phyloP scores from a whole-genome alignment of 2,113 vertebrate genomes.

The Brienomyrus longianalis region DNA sequence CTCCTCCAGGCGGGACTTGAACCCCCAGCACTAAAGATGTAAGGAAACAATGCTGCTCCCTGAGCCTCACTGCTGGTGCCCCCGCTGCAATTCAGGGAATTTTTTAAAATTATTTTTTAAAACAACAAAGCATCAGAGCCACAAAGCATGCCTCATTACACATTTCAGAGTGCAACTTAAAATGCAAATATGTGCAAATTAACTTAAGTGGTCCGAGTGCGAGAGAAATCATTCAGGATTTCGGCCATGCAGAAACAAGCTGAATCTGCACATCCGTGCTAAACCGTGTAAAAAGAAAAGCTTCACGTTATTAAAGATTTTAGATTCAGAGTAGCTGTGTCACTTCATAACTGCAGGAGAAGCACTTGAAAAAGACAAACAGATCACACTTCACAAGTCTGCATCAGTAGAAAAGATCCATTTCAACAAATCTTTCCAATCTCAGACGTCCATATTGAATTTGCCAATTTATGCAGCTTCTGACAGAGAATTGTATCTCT shows the following conservation, averaged over 20 bases:
- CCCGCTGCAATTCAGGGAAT: neutral
- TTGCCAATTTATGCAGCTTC: neutral
- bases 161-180: neutral
- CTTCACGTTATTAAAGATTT: neutral
- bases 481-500: neutral
- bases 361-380: neutral
- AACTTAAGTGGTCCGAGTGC: neutral
- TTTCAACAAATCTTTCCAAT: neutral
- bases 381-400: neutral
- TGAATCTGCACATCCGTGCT: neutral
- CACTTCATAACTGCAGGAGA: neutral
- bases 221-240: neutral
- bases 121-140: neutral
- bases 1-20: neutral
- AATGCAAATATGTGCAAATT: conserved; percentile 5
- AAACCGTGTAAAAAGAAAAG: neutral
- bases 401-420: neutral
- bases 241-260: neutral
- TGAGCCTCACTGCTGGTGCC: neutral
- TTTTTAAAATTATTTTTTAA: neutral
- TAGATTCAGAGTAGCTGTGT: neutral
- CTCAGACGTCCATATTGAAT: neutral
- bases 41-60: neutral
- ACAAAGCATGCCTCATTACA: neutral
- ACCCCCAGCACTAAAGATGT: neutral